Conservation (phyloP, 2,888 invertebrate genomes). For the Aphodius sticticus region DNA sequence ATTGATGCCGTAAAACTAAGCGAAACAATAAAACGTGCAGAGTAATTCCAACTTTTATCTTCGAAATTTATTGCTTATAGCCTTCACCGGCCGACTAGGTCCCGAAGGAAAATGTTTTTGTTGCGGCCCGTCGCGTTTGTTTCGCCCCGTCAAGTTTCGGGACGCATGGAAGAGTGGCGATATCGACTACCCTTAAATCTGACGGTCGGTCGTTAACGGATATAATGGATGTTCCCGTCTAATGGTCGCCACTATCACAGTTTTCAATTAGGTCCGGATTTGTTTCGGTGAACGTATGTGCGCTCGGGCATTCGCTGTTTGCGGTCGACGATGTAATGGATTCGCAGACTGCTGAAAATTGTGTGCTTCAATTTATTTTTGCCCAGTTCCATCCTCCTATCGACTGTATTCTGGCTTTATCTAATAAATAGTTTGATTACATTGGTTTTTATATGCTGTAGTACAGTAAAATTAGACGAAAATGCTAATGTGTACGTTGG, state of each 20-base stretch:
- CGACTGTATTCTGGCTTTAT: background rate
- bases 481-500: too few relatives aligned
- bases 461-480: too few relatives aligned
- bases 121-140: background rate
- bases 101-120: background rate
- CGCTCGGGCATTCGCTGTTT: background rate
- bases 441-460: background rate
- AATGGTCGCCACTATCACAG: background rate
- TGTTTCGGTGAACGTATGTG: background rate
- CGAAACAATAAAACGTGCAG: background rate
- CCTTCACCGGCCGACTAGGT: background rate
- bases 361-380: background rate
- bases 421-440: background rate
- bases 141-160: background rate
- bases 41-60: background rate
- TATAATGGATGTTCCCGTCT: background rate
- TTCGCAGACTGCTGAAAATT: background rate
- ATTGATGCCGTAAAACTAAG: background rate
- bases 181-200: background rate
- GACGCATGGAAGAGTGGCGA: background rate
- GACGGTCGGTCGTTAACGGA: background rate
- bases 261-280: background rate
- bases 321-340: background rate
- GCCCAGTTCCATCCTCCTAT: background rate
- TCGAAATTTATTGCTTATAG: background rate